phyloP scores from a whole-genome alignment of 37 sponge, comb jelly and placozoan genomes.

The Mnemiopsis leidyi region DNA sequence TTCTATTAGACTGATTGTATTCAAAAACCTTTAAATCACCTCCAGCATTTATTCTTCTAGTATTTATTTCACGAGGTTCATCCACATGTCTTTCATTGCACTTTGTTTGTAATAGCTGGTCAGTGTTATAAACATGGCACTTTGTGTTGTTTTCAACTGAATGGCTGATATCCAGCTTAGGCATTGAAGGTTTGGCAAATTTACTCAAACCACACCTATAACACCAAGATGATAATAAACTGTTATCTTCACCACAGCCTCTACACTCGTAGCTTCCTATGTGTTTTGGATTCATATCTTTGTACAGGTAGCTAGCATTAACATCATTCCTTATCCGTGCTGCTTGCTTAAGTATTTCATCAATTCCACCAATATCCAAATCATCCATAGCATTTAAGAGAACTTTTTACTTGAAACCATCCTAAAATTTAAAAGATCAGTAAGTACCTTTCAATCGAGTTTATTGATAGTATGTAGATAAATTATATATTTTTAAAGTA shows the following conservation, averaged over 20 bases:
- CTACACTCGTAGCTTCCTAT: neutral
- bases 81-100: neutral
- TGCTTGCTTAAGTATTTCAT: constrained; percentile 34
- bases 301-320: neutral
- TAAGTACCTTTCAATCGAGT: too few species aligned
- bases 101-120: constrained; percentile 36
- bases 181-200: neutral
- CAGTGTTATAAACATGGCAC: constrained; percentile 34
- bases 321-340: neutral
- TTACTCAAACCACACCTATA: constrained; percentile 43
- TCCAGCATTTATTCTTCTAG: neutral
- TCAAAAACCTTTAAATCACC: constrained; percentile 53
- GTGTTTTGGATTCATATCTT: neutral
- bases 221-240: constrained; percentile 13
- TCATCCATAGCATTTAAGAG: constrained; percentile 36
- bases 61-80: neutral
- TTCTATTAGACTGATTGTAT: neutral
- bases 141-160: neutral
- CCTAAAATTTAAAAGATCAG: too few species aligned
- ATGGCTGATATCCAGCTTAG: neutral
- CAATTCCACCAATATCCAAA: constrained; percentile 49
- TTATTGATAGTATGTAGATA: too few species aligned
- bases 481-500: too few species aligned
- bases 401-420: too few species aligned
- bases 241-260: constrained; percentile 43